Percentiles rank a stretch among this genome's conserved stretches.
These are phyloP conservation scores for Amazona guildingii DNA, from an alignment of 2,113 vertebrate genomes.

Conservation along the genomic window DNA sequence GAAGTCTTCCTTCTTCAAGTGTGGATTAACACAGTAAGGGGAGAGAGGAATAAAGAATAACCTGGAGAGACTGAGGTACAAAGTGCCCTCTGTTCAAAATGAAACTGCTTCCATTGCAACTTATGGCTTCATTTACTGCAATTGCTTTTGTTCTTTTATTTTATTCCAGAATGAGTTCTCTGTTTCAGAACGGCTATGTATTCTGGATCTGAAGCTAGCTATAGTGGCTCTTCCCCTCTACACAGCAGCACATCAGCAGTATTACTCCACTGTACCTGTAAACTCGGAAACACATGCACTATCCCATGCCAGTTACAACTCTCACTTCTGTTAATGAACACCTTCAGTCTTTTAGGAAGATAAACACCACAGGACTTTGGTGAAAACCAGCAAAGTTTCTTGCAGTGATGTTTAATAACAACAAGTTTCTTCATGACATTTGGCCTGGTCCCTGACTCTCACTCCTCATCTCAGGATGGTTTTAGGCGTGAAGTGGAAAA, in stretches of 20 bases:
- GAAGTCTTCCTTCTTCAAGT: not conserved
- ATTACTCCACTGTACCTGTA: not conserved
- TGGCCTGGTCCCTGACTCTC: not conserved
- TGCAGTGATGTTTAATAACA: not conserved
- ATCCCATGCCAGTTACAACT: not conserved
- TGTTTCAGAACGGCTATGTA: not conserved
- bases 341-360: not conserved
- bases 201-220: not conserved
- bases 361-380: not conserved
- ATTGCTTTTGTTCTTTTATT: not conserved
- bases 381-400: not conserved
- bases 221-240: not conserved
- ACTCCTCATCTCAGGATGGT: not conserved
- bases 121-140: not conserved
- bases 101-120: not conserved
- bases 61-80: not conserved
- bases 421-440: not conserved
- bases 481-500: not conserved
- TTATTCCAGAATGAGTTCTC: not conserved
- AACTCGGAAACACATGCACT: fast-evolving
- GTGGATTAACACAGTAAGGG: not conserved
- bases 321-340: not conserved
- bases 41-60: not conserved
- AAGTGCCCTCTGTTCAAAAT: not conserved
- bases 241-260: not conserved